phyloP scores from a whole-genome alignment of 2,888 invertebrate species.

The Tetragonula carbonaria region DNA sequence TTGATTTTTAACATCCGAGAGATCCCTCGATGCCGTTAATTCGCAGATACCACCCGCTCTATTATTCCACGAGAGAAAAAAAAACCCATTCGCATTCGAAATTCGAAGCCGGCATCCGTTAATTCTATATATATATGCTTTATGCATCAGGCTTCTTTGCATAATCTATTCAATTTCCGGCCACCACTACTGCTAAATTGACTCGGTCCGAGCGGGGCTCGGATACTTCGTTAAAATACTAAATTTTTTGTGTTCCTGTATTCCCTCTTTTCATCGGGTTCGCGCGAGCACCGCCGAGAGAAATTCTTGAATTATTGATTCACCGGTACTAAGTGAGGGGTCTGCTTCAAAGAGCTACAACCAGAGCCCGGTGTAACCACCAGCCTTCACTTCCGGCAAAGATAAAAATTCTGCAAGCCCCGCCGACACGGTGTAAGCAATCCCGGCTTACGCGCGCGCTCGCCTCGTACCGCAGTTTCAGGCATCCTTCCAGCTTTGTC shows the following conservation, averaged over 20 bases:
- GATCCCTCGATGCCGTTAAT: background rate
- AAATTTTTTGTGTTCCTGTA: slow-evolving; percentile 19
- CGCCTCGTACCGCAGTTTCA: background rate
- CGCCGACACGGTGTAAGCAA: background rate
- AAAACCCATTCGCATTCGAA: background rate
- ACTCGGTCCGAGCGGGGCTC: background rate
- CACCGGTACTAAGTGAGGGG: slow-evolving; percentile 16
- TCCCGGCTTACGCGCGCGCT: background rate
- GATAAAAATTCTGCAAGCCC: slow-evolving; percentile 32
- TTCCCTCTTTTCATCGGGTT: slow-evolving; percentile 4
- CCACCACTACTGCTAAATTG: background rate
- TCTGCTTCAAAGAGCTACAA: slow-evolving; percentile 20
- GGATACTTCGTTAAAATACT: slow-evolving; percentile 15
- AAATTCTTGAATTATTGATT: slow-evolving; percentile 42
- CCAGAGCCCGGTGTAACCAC: slow-evolving; percentile 5
- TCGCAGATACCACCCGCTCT: background rate
- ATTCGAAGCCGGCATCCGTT: background rate
- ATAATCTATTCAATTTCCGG: slow-evolving; percentile 7
- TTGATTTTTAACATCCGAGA: background rate
- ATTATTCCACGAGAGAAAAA: background rate
- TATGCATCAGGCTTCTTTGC: background rate
- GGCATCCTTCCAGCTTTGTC: background rate
- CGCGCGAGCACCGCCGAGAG: background rate
- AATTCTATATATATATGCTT: background rate
- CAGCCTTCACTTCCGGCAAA: slow-evolving; percentile 11